These are phyloP conservation scores for Salvelinus fontinalis DNA, from an alignment of 2,113 vertebrate genomes.

Conservation along the genomic window DNA sequence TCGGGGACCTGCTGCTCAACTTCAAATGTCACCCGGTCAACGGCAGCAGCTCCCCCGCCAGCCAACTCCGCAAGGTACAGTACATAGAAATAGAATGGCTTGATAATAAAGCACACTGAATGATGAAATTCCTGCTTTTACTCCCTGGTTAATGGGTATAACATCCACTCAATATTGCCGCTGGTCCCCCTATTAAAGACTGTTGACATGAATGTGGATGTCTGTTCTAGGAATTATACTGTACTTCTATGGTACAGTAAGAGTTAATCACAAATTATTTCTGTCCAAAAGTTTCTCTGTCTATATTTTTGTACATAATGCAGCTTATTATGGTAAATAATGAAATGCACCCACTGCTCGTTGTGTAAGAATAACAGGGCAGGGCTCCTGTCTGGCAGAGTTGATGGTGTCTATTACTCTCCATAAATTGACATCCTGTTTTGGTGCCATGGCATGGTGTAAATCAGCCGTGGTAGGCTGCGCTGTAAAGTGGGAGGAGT, in stretches of 20 bases:
- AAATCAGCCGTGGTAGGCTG: slow-evolving; percentile 46
- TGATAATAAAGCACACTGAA: too few relatives aligned
- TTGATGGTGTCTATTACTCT: not conserved
- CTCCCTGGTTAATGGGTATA: slow-evolving; percentile 32
- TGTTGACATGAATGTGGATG: not conserved
- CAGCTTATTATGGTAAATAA: too few relatives aligned
- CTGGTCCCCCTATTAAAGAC: too few relatives aligned
- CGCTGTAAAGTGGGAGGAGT: slow-evolving; percentile 20
- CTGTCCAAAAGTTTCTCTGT: too few relatives aligned
- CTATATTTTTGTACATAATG: too few relatives aligned
- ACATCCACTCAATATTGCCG: not conserved
- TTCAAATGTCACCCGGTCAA: slow-evolving; percentile 82
- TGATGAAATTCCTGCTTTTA: too few relatives aligned
- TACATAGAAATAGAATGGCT: not conserved
- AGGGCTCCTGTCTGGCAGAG: not conserved
- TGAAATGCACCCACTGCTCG: not conserved
- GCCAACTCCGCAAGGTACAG: slow-evolving; percentile 76
- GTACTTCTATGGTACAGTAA: not conserved
- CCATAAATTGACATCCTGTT: not conserved
- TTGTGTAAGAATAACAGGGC: not conserved
- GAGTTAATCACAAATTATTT: not conserved
- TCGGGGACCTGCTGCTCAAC: slow-evolving; percentile 71
- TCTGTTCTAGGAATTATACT: not conserved
- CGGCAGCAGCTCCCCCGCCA: slow-evolving; percentile 68
- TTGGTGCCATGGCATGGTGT: slow-evolving; percentile 9